Evolutionary conservation across 2,113 vertebrate species (phyloP).

Genomic region (Oxyura jamaicensis): DNA sequence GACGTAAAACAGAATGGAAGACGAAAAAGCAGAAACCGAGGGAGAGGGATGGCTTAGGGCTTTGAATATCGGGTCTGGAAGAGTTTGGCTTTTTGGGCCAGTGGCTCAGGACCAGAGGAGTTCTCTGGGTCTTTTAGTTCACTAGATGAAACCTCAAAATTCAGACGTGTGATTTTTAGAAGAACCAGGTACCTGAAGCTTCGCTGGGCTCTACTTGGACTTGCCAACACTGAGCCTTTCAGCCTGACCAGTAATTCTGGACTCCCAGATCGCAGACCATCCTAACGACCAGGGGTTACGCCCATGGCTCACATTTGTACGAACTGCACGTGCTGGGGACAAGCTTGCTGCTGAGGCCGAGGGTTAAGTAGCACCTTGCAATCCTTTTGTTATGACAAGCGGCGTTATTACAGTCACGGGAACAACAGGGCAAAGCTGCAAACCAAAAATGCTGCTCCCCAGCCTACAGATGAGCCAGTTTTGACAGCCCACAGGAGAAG

Average conservation of each 20-base stretch:
- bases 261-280: neutral
- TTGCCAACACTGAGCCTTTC: neutral
- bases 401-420: neutral
- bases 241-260: neutral
- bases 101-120: rapidly evolving
- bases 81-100: neutral
- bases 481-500: neutral
- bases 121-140: neutral
- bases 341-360: neutral
- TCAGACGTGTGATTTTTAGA: neutral
- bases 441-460: neutral
- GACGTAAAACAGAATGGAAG: rapidly evolving
- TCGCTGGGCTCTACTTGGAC: neutral
- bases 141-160: neutral
- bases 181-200: rapidly evolving
- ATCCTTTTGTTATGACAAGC: neutral
- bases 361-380: neutral
- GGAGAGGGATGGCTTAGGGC: neutral
- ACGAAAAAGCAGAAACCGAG: neutral
- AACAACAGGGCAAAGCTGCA: neutral
- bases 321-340: no score
- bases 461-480: neutral
- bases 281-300: neutral
- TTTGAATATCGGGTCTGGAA: neutral
- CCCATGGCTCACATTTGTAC: rapidly evolving